Conservation (phyloP, 2,888 invertebrate genomes). For the Beris morrisii region DNA sequence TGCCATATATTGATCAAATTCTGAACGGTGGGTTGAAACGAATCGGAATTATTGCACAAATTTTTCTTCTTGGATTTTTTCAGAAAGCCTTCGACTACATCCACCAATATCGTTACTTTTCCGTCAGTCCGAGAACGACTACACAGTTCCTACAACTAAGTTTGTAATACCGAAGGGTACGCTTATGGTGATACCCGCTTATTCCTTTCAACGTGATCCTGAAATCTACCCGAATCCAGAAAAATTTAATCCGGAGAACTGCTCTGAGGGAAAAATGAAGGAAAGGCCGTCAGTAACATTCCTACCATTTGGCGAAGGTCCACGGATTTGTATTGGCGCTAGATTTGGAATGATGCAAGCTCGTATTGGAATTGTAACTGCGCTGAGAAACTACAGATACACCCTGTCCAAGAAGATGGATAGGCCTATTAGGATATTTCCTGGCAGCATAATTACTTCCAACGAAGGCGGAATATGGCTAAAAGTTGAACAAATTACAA, state of each 20-base stretch:
- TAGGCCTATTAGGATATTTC: slow-evolving; percentile 9
- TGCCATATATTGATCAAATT: slow-evolving; percentile 55
- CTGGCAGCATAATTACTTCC: slow-evolving; percentile 11
- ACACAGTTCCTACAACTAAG: slow-evolving; percentile 42
- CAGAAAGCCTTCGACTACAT: slow-evolving; percentile 53
- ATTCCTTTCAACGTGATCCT: slow-evolving; percentile 48
- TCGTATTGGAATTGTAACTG: slow-evolving; percentile 30
- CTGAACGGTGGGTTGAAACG: slow-evolving; percentile 47
- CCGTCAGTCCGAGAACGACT: slow-evolving; percentile 44
- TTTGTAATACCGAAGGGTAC: slow-evolving; percentile 43
- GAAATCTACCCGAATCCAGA: slow-evolving; percentile 48
- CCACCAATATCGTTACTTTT: slow-evolving; percentile 49
- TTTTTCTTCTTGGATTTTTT: too few relatives aligned
- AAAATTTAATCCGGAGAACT: slow-evolving; percentile 50
- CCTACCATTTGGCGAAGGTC: slow-evolving; percentile 36
- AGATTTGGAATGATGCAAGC: slow-evolving; percentile 39
- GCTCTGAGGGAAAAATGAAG: slow-evolving; percentile 43
- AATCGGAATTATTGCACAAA: neutral
- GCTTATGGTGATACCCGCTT: slow-evolving; percentile 43
- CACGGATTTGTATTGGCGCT: slow-evolving; percentile 37
- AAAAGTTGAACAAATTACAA: neutral
- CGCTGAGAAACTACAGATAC: slow-evolving; percentile 41
- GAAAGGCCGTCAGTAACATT: slow-evolving; percentile 23
- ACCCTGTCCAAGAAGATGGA: slow-evolving; percentile 13
- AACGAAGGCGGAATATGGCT: slow-evolving; percentile 25